A percentile compares a stretch with the other conserved stretches of the same genome.
Conservation (phyloP, 1,140 invertebrate genomes). For the Phthorimaea operculella region DNA sequence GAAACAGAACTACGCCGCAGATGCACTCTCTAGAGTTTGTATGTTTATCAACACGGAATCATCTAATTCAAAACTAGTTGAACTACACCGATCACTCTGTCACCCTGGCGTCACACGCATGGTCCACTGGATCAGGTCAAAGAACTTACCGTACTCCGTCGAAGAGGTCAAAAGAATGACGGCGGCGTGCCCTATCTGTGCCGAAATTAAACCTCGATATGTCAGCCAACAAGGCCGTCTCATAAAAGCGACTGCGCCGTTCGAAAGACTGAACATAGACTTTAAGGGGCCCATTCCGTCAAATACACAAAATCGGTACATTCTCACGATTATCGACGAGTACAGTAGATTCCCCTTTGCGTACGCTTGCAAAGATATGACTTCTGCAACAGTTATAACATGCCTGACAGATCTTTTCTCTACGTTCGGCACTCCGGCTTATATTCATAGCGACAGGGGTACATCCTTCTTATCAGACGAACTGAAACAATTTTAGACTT, state of each 20-base stretch:
- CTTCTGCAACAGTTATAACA: conserved; percentile 20
- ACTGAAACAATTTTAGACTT: neutral
- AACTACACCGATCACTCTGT: conserved; percentile 11
- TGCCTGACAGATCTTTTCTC: conserved; percentile 18
- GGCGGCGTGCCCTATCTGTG: conserved; percentile 16
- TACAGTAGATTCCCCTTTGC: conserved; percentile 24
- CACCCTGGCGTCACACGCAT: conserved; percentile 19
- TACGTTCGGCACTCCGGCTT: conserved; percentile 19
- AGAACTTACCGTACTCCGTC: conserved; percentile 29
- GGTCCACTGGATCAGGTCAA: conserved; percentile 20
- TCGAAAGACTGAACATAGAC: conserved; percentile 25
- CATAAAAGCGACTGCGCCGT: conserved; percentile 24
- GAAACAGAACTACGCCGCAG: conserved; percentile 16
- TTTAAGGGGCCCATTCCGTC: conserved; percentile 25
- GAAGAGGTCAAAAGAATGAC: conserved; percentile 22
- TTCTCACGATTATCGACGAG: conserved; percentile 26
- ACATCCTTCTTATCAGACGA: conserved; percentile 8
- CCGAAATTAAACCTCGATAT: conserved; percentile 26
- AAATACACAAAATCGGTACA: conserved; percentile 19
- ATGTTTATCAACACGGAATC: conserved; percentile 3
- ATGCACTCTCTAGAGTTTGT: conserved; percentile 19
- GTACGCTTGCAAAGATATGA: conserved; percentile 18
- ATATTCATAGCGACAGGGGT: conserved; percentile 18
- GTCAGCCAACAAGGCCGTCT: conserved; percentile 8
- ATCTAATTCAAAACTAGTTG: neutral